Conservation (phyloP, 2,888 invertebrate genomes). For the Xestia sexstrigata region DNA sequence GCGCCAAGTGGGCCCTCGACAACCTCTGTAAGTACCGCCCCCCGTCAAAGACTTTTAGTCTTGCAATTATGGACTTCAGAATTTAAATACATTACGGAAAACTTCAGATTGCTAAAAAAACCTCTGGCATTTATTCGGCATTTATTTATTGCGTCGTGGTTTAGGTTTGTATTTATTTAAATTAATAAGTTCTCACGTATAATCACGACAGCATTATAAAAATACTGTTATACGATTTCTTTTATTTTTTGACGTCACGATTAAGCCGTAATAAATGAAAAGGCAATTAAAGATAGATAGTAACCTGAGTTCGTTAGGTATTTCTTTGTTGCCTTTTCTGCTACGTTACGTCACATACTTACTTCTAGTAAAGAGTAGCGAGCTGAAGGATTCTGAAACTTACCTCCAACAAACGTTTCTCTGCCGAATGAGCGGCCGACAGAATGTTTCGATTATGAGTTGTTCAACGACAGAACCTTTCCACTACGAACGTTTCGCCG, state of each 20-base stretch:
- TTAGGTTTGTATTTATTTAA: background rate
- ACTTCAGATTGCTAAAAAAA: background rate
- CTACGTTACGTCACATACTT: background rate
- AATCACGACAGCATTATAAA: background rate
- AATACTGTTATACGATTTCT: background rate
- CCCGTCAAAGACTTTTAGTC: background rate
- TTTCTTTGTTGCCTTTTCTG: background rate
- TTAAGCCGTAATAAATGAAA: background rate
- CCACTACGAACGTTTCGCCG: too few relatives aligned
- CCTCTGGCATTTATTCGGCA: background rate
- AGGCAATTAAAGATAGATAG: background rate
- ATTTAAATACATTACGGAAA: background rate
- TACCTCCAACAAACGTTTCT: too few relatives aligned
- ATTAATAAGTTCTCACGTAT: background rate
- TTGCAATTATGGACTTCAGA: background rate
- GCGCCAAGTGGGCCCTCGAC: constrained; percentile 97
- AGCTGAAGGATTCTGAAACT: too few relatives aligned
- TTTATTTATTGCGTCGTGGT: background rate
- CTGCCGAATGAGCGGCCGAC: too few relatives aligned
- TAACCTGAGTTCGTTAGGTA: background rate
- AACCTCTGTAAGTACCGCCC: constrained; percentile 92
- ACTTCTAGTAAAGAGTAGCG: background rate
- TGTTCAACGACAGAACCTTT: too few relatives aligned
- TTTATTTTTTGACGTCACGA: background rate
- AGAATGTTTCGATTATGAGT: too few relatives aligned